These are phyloP conservation scores for Forficula auricularia DNA, from an alignment of 1,140 invertebrate species.

Conservation along the genomic window DNA sequence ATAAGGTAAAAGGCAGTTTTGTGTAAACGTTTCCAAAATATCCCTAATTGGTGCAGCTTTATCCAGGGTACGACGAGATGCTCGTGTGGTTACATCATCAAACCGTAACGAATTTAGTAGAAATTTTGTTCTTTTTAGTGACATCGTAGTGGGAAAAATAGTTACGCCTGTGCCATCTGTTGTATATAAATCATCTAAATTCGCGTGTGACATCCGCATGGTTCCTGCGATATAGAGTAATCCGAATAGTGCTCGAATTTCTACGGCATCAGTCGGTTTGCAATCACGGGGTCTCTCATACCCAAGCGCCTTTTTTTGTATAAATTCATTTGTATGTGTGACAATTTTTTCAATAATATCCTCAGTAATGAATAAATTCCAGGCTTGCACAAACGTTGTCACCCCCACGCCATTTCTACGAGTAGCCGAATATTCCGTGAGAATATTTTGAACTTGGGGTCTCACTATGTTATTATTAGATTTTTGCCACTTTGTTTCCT, in stretches of 20 bases:
- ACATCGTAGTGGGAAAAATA: conserved; percentile 20
- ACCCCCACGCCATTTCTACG: too few relatives aligned
- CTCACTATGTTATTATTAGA: too few relatives aligned
- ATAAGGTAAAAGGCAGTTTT: conserved; percentile 18
- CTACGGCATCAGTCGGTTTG: conserved; percentile 12
- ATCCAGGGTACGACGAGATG: conserved; percentile 18
- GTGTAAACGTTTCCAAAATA: conserved; percentile 19
- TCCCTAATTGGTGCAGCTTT: conserved; percentile 20
- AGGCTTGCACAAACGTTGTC: too few relatives aligned
- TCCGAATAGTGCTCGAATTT: conserved; percentile 13
- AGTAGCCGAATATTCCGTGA: too few relatives aligned
- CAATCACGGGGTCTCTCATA: neutral
- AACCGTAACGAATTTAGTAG: conserved; percentile 19
- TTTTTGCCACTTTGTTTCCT: too few relatives aligned
- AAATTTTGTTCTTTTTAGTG: conserved; percentile 20
- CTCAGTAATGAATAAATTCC: conserved; percentile 2
- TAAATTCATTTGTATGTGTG: conserved; percentile 5
- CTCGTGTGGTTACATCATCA: conserved; percentile 17
- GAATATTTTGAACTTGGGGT: too few relatives aligned
- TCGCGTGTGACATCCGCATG: conserved; percentile 12
- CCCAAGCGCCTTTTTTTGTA: neutral
- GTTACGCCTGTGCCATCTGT: conserved; percentile 18
- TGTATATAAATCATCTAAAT: conserved; percentile 18
- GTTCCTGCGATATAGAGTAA: conserved; percentile 22
- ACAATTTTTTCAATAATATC: neutral